phyloP scores from a whole-genome alignment of 2,888 invertebrate species.

The Cheilosia vulpina region DNA sequence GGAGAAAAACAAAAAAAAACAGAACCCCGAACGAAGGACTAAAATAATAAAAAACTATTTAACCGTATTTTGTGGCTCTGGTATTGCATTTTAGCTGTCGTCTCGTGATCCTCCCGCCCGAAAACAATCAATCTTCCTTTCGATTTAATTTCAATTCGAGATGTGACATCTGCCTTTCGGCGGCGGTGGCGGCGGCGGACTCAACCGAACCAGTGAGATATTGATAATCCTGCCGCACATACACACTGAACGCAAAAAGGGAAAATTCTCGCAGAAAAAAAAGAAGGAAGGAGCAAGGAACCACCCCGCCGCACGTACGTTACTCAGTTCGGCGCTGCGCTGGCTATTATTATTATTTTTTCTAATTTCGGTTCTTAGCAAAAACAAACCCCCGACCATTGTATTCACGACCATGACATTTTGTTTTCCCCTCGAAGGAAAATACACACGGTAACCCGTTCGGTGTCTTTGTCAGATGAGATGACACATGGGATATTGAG shows the following conservation, averaged over 20 bases:
- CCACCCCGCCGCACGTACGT: slow-evolving; percentile 56
- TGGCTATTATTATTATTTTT: slow-evolving; percentile 60
- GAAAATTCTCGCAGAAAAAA: slow-evolving; percentile 39
- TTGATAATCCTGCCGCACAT: slow-evolving; percentile 71
- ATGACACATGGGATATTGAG: slow-evolving; percentile 34
- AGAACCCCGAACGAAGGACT: slow-evolving; percentile 4
- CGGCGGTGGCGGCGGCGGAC: slow-evolving; percentile 52
- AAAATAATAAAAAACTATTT: slow-evolving; percentile 74
- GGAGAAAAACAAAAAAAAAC: not conserved
- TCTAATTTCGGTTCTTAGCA: slow-evolving; percentile 72
- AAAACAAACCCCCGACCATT: slow-evolving; percentile 61
- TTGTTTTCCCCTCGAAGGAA: slow-evolving; percentile 46
- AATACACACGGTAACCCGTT: slow-evolving; percentile 47
- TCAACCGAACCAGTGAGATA: slow-evolving; percentile 73
- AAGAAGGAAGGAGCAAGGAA: slow-evolving; percentile 18
- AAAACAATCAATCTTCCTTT: slow-evolving; percentile 83
- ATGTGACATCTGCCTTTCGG: slow-evolving; percentile 83
- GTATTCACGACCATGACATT: slow-evolving; percentile 55
- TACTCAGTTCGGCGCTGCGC: slow-evolving; percentile 15
- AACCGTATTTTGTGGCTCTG: slow-evolving; percentile 71
- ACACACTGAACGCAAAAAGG: slow-evolving; percentile 29
- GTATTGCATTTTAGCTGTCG: slow-evolving; percentile 72
- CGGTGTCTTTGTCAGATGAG: slow-evolving; percentile 35
- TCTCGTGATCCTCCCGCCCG: slow-evolving; percentile 72
- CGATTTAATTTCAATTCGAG: slow-evolving; percentile 83